Base-by-base conservation (phyloP, 2,797 vertebrate genomes). In the Peromyscus attwateri region DNA sequence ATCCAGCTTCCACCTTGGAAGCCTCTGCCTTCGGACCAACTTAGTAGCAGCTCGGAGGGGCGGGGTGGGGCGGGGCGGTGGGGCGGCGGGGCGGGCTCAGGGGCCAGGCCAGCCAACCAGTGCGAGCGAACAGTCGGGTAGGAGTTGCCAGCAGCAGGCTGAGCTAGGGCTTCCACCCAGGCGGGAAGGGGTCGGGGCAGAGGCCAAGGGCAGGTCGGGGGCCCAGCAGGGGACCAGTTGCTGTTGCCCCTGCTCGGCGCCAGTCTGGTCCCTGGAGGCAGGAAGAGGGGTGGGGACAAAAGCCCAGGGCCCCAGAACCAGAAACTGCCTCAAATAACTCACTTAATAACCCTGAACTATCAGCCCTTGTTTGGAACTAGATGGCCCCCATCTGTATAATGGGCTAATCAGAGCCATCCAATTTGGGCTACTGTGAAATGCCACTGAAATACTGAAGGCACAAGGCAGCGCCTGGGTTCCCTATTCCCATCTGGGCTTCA, bases 201-300 rank as follows among this genome's bases (percentile, higher is more conserved):
- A 97, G 97, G 97, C 97, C 97, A 98, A 97, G 97, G 97, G 97
- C 97, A 95, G 96, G 97, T 97, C 95, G 91, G 97, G 95, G 97
- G 97, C 97, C 97, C 97, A 94, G 97, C 66, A 94, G 92, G 97
- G 97, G 93, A 87, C 83, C 95, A 88, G 84, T 80, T 94, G 76
- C 46, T 75, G 94, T 23, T 94, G 76, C 87, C 76, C 68, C 94
- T 52, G 96, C 79, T 92, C 16, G 68, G 94, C 92, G 88, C 97
- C 97, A 92, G 93, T 87, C 43, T 75, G 66, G 94, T 85, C 95
- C 85, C 91, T 40, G 93, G 75, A 95, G 90, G 77, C 92, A 95
- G 96, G 97, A 95, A 95, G 83, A 97, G 84, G 96, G 96, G 94
- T 55, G 80, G 66, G 94, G 85, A 93, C 85, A 37, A 93, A 80